A percentile compares a stretch with the other conserved stretches of the same genome.
phyloP scores from a whole-genome alignment of 2,113 vertebrate species.

The Ptychochromis oligacanthus region DNA sequence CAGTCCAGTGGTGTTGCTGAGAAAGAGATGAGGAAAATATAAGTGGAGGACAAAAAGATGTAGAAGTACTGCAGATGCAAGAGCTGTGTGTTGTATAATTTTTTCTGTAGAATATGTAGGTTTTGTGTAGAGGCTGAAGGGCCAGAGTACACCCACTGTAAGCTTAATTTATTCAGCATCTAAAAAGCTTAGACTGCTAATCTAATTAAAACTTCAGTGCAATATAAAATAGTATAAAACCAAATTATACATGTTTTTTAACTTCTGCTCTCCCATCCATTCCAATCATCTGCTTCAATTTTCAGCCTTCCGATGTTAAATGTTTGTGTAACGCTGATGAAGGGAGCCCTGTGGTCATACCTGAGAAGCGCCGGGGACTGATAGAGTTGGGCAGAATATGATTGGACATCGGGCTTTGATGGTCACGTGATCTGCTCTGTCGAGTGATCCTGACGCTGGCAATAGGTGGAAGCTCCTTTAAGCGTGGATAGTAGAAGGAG shows the following conservation, averaged over 20 bases:
- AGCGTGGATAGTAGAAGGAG: slow-evolving; percentile 83
- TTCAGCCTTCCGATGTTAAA: background rate
- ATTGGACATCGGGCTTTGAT: slow-evolving; percentile 78
- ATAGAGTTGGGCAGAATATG: slow-evolving; percentile 80
- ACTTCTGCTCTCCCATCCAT: background rate
- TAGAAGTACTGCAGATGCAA: background rate
- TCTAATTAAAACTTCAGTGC: background rate
- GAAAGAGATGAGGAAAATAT: background rate
- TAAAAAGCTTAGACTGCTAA: background rate
- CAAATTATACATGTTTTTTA: background rate
- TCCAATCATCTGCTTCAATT: background rate
- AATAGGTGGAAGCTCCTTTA: slow-evolving; percentile 79
- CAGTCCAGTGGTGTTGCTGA: slow-evolving; percentile 83
- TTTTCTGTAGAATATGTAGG: background rate
- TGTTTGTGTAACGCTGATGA: background rate
- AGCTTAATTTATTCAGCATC: background rate
- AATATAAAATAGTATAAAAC: background rate
- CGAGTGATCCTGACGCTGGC: slow-evolving; percentile 75
- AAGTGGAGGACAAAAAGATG: background rate
- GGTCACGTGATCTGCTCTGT: slow-evolving; percentile 63
- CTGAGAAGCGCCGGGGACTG: slow-evolving; percentile 72
- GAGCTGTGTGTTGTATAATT: background rate
- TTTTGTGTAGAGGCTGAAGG: background rate
- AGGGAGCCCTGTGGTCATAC: slow-evolving; percentile 41
- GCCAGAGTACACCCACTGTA: background rate